Percentiles rank a stretch among this genome's conserved stretches.
These are phyloP conservation scores for Callyntrura guangdongensis DNA, from an alignment of 2,888 invertebrate species.

Conservation along the genomic window DNA sequence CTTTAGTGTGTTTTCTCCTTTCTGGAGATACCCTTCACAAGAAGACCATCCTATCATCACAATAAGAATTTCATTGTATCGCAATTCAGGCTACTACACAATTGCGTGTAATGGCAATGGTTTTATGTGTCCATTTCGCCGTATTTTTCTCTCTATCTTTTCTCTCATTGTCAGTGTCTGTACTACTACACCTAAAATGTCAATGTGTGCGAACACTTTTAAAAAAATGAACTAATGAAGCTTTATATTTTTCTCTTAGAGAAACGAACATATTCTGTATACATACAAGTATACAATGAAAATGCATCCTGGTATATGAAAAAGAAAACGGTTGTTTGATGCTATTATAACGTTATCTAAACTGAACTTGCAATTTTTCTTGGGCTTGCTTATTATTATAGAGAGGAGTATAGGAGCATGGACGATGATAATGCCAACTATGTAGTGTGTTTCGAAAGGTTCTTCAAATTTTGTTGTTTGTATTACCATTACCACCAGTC, in stretches of 20 bases:
- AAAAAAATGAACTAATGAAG: constrained; percentile 52
- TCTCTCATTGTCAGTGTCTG: neutral
- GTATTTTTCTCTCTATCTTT: neutral
- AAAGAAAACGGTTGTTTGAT: constrained; percentile 53
- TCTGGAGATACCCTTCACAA: neutral
- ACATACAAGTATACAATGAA: neutral
- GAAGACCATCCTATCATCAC: neutral
- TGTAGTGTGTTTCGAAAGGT: neutral
- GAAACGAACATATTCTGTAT: neutral
- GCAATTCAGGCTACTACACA: neutral
- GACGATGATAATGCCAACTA: neutral
- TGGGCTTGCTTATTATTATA: neutral
- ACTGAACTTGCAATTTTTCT: constrained; percentile 57
- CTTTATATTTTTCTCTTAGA: too few species aligned
- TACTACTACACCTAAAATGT: neutral
- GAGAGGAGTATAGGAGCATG: constrained; percentile 17
- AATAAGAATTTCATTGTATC: neutral
- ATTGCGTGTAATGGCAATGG: neutral
- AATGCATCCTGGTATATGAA: constrained; percentile 6
- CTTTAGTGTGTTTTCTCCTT: neutral
- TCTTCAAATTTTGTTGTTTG: neutral
- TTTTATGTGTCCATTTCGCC: neutral
- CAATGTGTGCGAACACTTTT: constrained; percentile 44
- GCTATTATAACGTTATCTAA: constrained; percentile 63
- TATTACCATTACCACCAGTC: neutral